phyloP scores from a whole-genome alignment of 2,888 invertebrate genomes.

The Ormyrus thymus region DNA sequence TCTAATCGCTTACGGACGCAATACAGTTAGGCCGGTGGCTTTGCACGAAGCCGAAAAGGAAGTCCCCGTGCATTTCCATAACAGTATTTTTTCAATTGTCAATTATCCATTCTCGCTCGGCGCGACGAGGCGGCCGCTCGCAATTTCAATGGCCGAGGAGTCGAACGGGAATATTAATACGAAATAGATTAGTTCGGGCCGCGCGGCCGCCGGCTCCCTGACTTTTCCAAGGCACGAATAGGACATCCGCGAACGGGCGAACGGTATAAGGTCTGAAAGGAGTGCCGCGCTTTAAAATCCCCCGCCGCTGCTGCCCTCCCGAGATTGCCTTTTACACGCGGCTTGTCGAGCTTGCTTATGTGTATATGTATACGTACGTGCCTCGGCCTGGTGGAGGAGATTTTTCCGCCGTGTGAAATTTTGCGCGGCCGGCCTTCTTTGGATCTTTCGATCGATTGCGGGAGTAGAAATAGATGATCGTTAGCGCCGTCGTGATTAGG shows the following conservation, averaged over 20 bases:
- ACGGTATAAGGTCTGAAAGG: constrained; percentile 23
- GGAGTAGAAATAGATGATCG: no score
- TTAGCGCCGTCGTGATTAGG: no score
- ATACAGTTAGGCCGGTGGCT: constrained; percentile 9
- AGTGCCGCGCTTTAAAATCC: constrained; percentile 10
- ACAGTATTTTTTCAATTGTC: constrained; percentile 46
- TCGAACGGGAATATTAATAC: constrained; percentile 49
- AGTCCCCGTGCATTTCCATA: constrained; percentile 47
- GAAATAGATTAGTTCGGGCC: constrained; percentile 43
- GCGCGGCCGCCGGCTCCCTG: neutral
- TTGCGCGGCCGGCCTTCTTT: no score
- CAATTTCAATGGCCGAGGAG: constrained; percentile 36
- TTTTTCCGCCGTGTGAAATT: no score
- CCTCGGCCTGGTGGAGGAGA: no score
- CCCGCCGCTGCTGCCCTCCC: no score
- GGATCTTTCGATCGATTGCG: no score
- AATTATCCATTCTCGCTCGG: constrained; percentile 35
- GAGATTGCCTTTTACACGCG: no score
- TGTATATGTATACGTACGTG: no score
- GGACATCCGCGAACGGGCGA: constrained; percentile 18
- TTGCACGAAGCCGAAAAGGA: constrained; percentile 18
- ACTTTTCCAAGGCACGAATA: constrained; percentile 34
- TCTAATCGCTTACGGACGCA: constrained; percentile 1
- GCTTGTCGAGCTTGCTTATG: no score
- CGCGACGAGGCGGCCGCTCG: neutral